Conservation (phyloP, 2,888 invertebrate genomes). For the Mechanitis messenoides region DNA sequence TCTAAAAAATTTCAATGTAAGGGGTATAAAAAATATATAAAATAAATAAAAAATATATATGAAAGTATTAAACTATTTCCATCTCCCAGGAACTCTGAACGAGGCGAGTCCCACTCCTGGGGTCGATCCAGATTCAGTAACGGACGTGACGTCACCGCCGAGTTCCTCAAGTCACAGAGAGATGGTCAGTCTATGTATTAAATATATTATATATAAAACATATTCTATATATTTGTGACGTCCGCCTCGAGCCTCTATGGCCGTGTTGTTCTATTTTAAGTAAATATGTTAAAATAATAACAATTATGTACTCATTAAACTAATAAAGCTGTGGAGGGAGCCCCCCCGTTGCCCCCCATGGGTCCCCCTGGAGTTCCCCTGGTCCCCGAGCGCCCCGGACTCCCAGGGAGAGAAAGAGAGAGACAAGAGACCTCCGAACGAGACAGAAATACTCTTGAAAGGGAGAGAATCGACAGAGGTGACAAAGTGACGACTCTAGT, state of each 20-base stretch:
- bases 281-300: background rate
- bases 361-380: constrained; percentile 41
- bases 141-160: constrained; percentile 61
- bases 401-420: constrained; percentile 43
- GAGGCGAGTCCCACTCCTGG: constrained; percentile 44
- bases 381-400: constrained; percentile 38
- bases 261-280: too few species aligned
- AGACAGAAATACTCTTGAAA: constrained; percentile 7
- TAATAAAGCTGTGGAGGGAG: constrained; percentile 37
- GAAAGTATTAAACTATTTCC: too few species aligned
- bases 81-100: constrained; percentile 42
- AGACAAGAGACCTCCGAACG: constrained; percentile 25
- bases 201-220: background rate
- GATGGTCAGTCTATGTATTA: constrained; percentile 39
- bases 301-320: background rate
- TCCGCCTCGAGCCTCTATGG: background rate
- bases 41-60: too few species aligned
- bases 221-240: constrained; percentile 3
- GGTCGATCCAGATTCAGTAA: constrained; percentile 64
- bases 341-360: constrained; percentile 53
- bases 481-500: constrained; percentile 62
- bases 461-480: constrained; percentile 26
- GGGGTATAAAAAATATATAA: too few species aligned
- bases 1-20: too few species aligned
- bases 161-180: constrained; percentile 64